These are phyloP conservation scores for Graphium colonna DNA, from an alignment of 2,888 invertebrate genomes.

Conservation along the genomic window DNA sequence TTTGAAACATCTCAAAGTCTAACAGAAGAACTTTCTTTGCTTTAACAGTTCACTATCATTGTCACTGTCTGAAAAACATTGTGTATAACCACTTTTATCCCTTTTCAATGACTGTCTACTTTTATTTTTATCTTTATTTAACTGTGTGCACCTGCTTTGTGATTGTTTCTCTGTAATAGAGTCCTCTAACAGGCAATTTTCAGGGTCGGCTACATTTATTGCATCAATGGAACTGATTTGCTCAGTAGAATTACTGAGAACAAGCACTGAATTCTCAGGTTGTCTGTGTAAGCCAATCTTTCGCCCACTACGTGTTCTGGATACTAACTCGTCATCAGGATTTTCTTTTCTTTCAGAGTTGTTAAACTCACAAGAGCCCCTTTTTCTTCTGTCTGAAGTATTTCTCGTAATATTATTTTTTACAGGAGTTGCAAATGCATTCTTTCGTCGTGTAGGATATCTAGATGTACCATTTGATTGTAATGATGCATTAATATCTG, in stretches of 20 bases:
- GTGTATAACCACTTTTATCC: conserved; percentile 63
- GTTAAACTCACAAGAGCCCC: conserved; percentile 38
- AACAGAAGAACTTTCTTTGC: conserved; percentile 60
- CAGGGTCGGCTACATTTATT: conserved; percentile 51
- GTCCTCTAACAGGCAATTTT: neutral
- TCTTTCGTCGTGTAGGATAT: conserved; percentile 57
- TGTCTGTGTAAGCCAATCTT: conserved; percentile 46
- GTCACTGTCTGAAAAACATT: conserved; percentile 71
- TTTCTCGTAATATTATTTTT: conserved; percentile 26
- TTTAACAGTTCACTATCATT: conserved; percentile 60
- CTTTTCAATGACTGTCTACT: conserved; percentile 38
- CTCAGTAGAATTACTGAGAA: conserved; percentile 53
- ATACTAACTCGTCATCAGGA: conserved; percentile 43
- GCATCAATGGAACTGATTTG: conserved; percentile 52
- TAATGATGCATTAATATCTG: conserved; percentile 50
- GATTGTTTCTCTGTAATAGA: conserved; percentile 1
- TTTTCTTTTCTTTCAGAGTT: conserved; percentile 55
- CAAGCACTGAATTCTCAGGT: conserved; percentile 52
- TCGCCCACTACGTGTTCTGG: conserved; percentile 59
- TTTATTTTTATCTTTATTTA: conserved; percentile 42
- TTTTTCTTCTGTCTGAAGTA: conserved; percentile 34
- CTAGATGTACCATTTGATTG: conserved; percentile 53
- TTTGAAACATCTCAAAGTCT: conserved; percentile 15
- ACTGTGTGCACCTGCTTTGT: conserved; percentile 23
- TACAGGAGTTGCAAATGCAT: conserved; percentile 24